A percentile compares a stretch with the other conserved stretches of the same genome.
Conservation (phyloP, 2,797 vertebrate genomes). For the Carduelis carduelis region DNA sequence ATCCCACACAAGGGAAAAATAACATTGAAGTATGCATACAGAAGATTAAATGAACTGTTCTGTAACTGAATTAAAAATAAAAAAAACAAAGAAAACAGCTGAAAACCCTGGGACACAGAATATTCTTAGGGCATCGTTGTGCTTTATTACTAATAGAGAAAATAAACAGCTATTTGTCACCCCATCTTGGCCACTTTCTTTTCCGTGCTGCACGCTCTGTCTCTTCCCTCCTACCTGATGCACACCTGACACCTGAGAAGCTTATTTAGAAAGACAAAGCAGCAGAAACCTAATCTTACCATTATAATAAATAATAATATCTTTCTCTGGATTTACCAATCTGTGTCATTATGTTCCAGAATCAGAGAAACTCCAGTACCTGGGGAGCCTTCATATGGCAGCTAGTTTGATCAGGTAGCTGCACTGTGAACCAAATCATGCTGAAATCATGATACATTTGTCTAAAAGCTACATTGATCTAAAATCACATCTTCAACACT, state of each 20-base stretch:
- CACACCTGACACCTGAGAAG: neutral
- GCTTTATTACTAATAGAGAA: neutral
- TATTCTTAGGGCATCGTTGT: neutral
- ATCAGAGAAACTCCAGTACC: neutral
- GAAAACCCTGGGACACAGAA: neutral
- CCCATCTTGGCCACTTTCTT: neutral
- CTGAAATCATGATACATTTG: neutral
- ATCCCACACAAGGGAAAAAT: neutral
- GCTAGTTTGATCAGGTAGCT: neutral
- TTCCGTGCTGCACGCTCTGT: neutral
- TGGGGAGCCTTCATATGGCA: neutral
- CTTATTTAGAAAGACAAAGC: neutral
- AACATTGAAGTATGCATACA: neutral
- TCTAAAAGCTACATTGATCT: neutral
- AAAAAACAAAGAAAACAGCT: neutral
- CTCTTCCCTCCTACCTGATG: neutral
- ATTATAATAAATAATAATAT: neutral
- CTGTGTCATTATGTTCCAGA: neutral
- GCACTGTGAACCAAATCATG: neutral
- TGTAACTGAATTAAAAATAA: neutral
- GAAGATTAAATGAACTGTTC: neutral
- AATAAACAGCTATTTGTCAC: neutral
- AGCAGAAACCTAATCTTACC: neutral
- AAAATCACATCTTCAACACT: neutral
- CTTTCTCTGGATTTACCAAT: neutral